Percentiles rank a stretch among this genome's conserved stretches.
phyloP scores from a whole-genome alignment of 2,113 vertebrate genomes.

The Lates calcarifer region DNA sequence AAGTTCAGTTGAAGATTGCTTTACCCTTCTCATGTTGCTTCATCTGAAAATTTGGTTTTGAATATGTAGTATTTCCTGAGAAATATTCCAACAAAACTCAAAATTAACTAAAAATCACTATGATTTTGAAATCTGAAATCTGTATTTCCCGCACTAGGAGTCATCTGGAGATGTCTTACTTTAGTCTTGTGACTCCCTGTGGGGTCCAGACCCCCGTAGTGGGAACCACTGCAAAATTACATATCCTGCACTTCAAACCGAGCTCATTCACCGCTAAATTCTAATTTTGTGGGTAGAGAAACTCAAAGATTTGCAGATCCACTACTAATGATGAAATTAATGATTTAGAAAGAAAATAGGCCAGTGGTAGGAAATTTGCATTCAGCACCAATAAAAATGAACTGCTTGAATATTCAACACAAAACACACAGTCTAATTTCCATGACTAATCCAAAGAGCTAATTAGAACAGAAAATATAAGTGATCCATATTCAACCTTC shows the following conservation, averaged over 20 bases:
- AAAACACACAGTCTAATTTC: constrained; percentile 32
- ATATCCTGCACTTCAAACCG: neutral
- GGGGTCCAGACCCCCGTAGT: neutral
- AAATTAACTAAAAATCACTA: no score
- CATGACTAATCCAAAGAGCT: constrained; percentile 52
- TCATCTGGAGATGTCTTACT: neutral
- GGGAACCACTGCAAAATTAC: neutral
- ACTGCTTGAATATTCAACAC: constrained; percentile 42
- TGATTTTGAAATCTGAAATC: no score
- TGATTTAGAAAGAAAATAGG: constrained; percentile 42
- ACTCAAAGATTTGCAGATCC: constrained; percentile 29
- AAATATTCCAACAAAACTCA: neutral
- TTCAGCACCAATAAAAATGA: constrained; percentile 36
- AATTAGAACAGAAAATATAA: constrained; percentile 65
- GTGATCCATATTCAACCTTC: constrained; percentile 56
- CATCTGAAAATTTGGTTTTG: neutral
- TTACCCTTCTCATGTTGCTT: neutral
- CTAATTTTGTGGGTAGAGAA: neutral
- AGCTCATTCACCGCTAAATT: constrained; percentile 13
- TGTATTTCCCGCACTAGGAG: neutral
- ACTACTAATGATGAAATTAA: constrained; percentile 21
- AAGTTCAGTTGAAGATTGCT: neutral
- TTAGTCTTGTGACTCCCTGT: neutral
- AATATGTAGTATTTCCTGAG: neutral
- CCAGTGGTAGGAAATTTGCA: constrained; percentile 50